These are phyloP conservation scores for Prosapia bicincta DNA, from an alignment of 2,888 invertebrate species.

Conservation along the genomic window DNA sequence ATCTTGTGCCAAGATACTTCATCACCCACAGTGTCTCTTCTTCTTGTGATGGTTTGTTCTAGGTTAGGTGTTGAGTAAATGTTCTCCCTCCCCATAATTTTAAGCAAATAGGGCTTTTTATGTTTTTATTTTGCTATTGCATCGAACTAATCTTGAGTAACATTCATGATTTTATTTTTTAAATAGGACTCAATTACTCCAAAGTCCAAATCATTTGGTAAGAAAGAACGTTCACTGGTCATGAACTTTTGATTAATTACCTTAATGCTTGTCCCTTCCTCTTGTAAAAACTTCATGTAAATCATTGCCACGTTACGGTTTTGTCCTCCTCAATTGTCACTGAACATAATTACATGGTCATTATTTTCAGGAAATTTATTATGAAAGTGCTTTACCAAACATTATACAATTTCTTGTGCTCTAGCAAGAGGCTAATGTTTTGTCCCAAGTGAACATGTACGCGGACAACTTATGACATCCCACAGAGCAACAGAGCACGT, in stretches of 20 bases:
- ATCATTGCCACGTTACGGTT: conserved; percentile 12
- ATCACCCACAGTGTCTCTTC: too few species aligned
- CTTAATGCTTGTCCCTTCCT: too few species aligned
- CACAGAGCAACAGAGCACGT: conserved; percentile 11
- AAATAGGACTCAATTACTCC: conserved; percentile 8
- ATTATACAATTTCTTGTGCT: conserved; percentile 16
- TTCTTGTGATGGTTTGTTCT: too few species aligned
- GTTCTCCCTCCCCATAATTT: conserved; percentile 8
- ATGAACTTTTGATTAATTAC: too few species aligned
- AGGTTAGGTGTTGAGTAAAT: conserved; percentile 13
- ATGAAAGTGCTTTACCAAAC: background rate
- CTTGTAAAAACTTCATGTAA: conserved; percentile 7
- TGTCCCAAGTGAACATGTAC: conserved; percentile 15
- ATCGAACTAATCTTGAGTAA: conserved; percentile 9
- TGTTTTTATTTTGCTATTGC: conserved; percentile 2
- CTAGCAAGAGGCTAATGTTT: conserved; percentile 8
- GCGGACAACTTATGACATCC: conserved; percentile 15
- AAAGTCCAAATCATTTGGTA: conserved; percentile 21
- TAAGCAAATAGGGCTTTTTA: conserved; percentile 15
- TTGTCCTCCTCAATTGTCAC: too few species aligned
- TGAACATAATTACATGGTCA: conserved; percentile 16
- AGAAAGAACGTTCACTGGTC: too few species aligned
- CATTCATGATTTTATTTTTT: conserved; percentile 6
- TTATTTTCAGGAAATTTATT: background rate
- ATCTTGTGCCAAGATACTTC: too few species aligned